These are phyloP conservation scores for Tanypteryx hageni DNA, from an alignment of 2,888 invertebrate genomes.

Conservation along the genomic window DNA sequence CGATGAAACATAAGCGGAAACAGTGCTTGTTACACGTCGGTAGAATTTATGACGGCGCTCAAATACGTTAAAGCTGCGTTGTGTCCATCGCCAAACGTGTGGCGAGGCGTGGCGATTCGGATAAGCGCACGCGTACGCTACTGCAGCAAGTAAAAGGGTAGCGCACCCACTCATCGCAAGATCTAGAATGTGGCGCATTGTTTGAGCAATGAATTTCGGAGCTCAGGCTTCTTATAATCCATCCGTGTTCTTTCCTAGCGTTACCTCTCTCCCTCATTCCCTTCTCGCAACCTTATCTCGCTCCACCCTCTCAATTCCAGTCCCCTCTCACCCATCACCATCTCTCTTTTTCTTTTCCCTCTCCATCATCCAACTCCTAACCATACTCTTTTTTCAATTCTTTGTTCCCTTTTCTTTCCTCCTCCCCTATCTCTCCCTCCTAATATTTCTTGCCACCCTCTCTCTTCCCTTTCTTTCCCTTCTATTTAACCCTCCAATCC, in stretches of 20 bases:
- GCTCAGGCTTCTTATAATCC: neutral
- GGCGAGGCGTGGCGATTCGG: neutral
- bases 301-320: neutral
- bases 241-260: neutral
- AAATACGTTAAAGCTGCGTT: neutral
- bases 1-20: too few relatives aligned
- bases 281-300: neutral
- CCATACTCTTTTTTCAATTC: too few relatives aligned
- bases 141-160: neutral
- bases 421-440: neutral
- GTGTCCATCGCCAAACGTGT: conserved; percentile 5
- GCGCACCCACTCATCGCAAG: neutral
- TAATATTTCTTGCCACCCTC: too few relatives aligned
- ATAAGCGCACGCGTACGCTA: neutral
- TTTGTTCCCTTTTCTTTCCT: neutral
- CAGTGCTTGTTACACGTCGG: neutral
- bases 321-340: neutral
- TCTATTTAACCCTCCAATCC: neutral
- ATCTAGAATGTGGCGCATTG: neutral
- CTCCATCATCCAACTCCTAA: too few relatives aligned
- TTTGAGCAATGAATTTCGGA: neutral
- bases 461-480: too few relatives aligned
- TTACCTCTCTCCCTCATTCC: neutral
- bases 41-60: neutral
- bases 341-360: too few relatives aligned